These are phyloP conservation scores for Hypena proboscidalis DNA, from an alignment of 2,888 invertebrate species.

Conservation along the genomic window DNA sequence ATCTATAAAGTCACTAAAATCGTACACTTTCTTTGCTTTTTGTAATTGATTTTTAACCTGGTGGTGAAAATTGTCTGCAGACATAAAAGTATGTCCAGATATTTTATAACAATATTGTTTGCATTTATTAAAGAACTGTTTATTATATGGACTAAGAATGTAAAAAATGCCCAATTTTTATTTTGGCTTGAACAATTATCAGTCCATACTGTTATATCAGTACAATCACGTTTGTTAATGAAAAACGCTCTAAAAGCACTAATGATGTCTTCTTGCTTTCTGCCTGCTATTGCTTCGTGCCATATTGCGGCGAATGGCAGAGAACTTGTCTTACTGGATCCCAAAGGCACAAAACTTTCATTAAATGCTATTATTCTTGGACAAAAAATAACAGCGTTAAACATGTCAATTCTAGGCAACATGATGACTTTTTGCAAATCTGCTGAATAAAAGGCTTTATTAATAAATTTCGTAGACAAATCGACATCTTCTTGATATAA, in stretches of 20 bases:
- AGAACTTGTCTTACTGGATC: not conserved
- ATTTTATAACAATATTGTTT: constrained; percentile 9
- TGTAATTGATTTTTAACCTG: constrained; percentile 8
- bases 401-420: constrained; percentile 25
- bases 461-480: not conserved
- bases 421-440: constrained; percentile 28
- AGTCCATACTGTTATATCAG: not conserved
- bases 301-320: constrained; percentile 1
- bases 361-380: constrained; percentile 5
- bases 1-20: constrained; percentile 7
- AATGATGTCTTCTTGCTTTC: not conserved
- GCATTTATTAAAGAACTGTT: constrained; percentile 5
- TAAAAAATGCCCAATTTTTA: constrained; percentile 19
- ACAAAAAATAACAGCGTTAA: constrained; percentile 22
- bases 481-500: constrained; percentile 3
- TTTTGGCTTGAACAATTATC: constrained; percentile 20
- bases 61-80: constrained; percentile 11
- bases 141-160: constrained; percentile 9
- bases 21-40: constrained; percentile 7
- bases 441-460: constrained; percentile 4
- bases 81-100: constrained; percentile 19
- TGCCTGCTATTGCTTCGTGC: constrained; percentile 1
- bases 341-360: constrained; percentile 1
- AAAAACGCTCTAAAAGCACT: constrained; percentile 2
- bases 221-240: constrained; percentile 1